A percentile compares a stretch with the other conserved stretches of the same genome.
Evolutionary conservation across 2,113 vertebrate genomes (phyloP).

Genomic region (Ctenomys sociabilis): DNA sequence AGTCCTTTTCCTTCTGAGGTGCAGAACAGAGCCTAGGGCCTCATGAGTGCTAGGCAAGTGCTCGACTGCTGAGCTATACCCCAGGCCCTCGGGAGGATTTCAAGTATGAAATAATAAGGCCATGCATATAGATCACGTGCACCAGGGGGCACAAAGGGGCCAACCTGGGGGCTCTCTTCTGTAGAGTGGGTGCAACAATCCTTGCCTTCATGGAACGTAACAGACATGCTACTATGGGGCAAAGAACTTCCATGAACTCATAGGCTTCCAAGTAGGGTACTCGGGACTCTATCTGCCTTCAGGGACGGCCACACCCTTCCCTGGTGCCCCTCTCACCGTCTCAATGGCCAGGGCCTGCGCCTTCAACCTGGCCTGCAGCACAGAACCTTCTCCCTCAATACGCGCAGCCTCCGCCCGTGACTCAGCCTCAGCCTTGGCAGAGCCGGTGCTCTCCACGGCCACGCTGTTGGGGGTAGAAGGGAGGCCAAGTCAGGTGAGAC

Average conservation of each 20-base stretch:
- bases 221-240: not conserved
- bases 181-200: too few relatives aligned
- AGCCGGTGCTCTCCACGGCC: slow-evolving; percentile 93
- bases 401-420: slow-evolving; percentile 90
- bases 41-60: not conserved
- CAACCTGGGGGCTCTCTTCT: fast-evolving
- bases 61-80: not conserved
- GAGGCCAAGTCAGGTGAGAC: not conserved
- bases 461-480: slow-evolving; percentile 79
- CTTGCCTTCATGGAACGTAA: not conserved
- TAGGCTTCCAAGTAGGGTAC: fast-evolving
- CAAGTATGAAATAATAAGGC: not conserved
- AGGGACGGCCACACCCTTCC: not conserved
- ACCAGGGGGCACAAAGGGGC: not conserved
- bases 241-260: not conserved
- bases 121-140: not conserved
- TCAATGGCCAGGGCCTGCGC: slow-evolving; percentile 91
- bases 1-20: not conserved
- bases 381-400: slow-evolving; percentile 92
- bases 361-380: slow-evolving; percentile 92
- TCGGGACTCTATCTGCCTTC: not conserved
- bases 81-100: not conserved
- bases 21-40: not conserved
- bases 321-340: slow-evolving; percentile 64
- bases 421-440: slow-evolving; percentile 91